Percentiles rank a stretch among this genome's conserved stretches.
Evolutionary conservation across 2,113 vertebrate genomes (phyloP).

Genomic region (Turdus rufiventris): DNA sequence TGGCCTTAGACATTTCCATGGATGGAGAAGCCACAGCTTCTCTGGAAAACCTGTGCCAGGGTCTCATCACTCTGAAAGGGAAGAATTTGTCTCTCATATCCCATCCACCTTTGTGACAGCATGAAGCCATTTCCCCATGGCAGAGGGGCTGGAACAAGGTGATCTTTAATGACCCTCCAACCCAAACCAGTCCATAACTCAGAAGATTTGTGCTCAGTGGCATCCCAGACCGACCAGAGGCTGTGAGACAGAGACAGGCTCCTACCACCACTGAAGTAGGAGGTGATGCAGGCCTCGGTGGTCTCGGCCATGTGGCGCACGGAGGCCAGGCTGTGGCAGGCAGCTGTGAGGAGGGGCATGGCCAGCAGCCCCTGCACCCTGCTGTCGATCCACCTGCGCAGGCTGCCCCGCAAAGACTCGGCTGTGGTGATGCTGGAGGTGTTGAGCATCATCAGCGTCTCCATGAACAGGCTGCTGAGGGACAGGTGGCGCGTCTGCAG

Average conservation of each 20-base stretch:
- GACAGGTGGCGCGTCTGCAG: slow-evolving; percentile 90
- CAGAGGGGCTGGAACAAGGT: neutral
- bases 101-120: neutral
- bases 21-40: neutral
- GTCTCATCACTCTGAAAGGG: neutral
- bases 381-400: slow-evolving; percentile 83
- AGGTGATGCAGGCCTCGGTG: slow-evolving; percentile 88
- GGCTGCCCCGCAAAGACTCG: slow-evolving; percentile 80
- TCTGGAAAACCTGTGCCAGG: neutral
- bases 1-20: neutral
- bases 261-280: slow-evolving; percentile 86
- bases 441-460: slow-evolving; percentile 87
- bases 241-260: neutral
- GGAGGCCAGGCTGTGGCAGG: slow-evolving; percentile 89
- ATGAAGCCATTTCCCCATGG: rapidly evolving
- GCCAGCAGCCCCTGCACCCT: slow-evolving; percentile 80
- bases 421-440: slow-evolving; percentile 82
- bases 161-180: neutral
- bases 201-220: rapidly evolving
- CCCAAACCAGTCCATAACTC: neutral
- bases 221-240: rapidly evolving
- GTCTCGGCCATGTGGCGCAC: slow-evolving; percentile 93
- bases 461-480: slow-evolving; percentile 86
- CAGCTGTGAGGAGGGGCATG: slow-evolving; percentile 89
- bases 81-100: neutral